phyloP scores from a whole-genome alignment of 2,113 vertebrate genomes.

The Callionymus lyra region DNA sequence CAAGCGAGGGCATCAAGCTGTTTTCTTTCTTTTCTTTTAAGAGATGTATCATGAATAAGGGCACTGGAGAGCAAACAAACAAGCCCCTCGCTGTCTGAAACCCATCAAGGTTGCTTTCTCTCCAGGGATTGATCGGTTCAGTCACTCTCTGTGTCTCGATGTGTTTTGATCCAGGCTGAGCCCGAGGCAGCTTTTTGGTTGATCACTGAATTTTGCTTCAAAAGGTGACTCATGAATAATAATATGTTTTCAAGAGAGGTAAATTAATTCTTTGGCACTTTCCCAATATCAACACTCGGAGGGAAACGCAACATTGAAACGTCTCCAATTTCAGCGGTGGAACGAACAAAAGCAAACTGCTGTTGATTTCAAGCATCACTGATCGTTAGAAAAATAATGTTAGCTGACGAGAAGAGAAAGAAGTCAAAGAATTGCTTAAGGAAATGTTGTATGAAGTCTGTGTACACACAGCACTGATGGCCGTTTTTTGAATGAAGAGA shows the following conservation, averaged over 20 bases:
- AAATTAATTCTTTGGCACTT: constrained; percentile 40
- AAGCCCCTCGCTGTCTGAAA: constrained; percentile 40
- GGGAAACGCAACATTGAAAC: constrained; percentile 25
- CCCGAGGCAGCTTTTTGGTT: constrained; percentile 38
- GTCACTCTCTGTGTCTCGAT: constrained; percentile 36
- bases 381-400: neutral
- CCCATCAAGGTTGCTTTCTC: constrained; percentile 45
- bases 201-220: constrained; percentile 35
- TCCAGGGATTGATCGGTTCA: constrained; percentile 32
- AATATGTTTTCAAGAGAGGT: constrained; percentile 30
- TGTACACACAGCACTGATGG: no score
- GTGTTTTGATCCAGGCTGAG: constrained; percentile 47
- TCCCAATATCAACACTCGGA: constrained; percentile 24
- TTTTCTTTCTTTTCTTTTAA: constrained; percentile 20
- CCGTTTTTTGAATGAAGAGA: no score
- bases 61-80: constrained; percentile 31
- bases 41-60: constrained; percentile 34
- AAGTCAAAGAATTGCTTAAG: no score
- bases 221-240: constrained; percentile 54
- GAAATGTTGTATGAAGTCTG: no score
- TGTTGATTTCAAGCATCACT: constrained; percentile 1
- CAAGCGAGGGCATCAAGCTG: constrained; percentile 15
- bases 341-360: constrained; percentile 10
- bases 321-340: constrained; percentile 15
- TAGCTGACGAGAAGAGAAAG: no score